Conservation (phyloP, 2,888 invertebrate species). For the Heliconius sara region DNA sequence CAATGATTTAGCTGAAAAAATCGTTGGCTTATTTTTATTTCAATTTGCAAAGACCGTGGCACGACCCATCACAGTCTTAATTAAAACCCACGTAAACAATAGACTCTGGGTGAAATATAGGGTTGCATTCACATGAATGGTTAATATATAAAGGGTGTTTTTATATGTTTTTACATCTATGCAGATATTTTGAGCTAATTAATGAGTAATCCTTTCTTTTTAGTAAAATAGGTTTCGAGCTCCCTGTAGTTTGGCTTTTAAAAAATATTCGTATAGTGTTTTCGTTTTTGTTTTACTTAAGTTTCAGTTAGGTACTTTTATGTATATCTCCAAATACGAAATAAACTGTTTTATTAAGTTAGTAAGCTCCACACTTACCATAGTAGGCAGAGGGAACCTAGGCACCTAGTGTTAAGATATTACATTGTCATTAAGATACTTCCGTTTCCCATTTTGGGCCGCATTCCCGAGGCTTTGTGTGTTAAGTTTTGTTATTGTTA, state of each 20-base stretch:
- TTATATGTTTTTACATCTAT: conserved; percentile 4
- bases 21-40: conserved; percentile 5
- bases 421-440: no score
- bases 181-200: conserved; percentile 34
- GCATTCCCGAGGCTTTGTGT: no score
- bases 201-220: conserved; percentile 38
- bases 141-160: conserved; percentile 23
- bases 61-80: conserved; percentile 44
- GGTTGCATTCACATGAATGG: conserved; percentile 40
- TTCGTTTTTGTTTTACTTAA: neutral
- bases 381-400: no score
- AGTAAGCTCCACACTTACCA: no score
- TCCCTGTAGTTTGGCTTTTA: neutral
- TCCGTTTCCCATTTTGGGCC: no score
- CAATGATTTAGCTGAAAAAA: conserved; percentile 23
- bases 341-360: no score
- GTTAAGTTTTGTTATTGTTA: no score
- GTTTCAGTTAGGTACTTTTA: no score
- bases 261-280: neutral
- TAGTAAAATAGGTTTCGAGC: neutral
- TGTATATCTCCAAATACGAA: no score
- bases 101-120: conserved; percentile 35
- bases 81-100: conserved; percentile 44
- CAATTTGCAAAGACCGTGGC: conserved; percentile 34
- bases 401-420: no score